phyloP scores from a whole-genome alignment of 1,140 invertebrate genomes.

The Eurosta solidaginis region DNA sequence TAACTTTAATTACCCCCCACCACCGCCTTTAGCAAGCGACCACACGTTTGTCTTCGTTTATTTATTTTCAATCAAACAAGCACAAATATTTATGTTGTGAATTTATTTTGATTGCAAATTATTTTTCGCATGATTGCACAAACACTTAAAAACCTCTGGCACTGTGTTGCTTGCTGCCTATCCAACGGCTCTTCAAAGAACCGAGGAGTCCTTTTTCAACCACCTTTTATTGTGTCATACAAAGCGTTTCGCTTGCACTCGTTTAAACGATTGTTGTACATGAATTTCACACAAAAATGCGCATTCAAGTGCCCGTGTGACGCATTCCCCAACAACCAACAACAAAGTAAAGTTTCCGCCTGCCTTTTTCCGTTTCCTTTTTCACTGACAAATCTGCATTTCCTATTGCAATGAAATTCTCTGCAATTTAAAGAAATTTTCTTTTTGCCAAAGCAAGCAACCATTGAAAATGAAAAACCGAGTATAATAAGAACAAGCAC shows the following conservation, averaged over 20 bases:
- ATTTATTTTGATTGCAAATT: conserved; percentile 13
- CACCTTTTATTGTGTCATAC: background rate
- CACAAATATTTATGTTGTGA: conserved; percentile 3
- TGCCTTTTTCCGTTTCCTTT: conserved; percentile 5
- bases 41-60: background rate
- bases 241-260: background rate
- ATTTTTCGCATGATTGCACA: background rate
- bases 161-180: background rate
- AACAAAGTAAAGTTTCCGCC: background rate
- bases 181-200: background rate
- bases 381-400: background rate
- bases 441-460: too few species aligned
- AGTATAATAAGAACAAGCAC: background rate
- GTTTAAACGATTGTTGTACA: background rate
- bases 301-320: conserved; percentile 16
- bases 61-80: conserved; percentile 12
- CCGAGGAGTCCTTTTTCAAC: background rate
- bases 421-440: background rate
- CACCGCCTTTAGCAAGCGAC: background rate
- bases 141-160: background rate
- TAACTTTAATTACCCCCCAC: background rate
- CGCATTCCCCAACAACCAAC: background rate
- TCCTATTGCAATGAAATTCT: background rate
- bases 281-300: conserved; percentile 27
- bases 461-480: background rate